Base-by-base conservation (phyloP, 2,113 vertebrate species). In the Silurus meridionalis region DNA sequence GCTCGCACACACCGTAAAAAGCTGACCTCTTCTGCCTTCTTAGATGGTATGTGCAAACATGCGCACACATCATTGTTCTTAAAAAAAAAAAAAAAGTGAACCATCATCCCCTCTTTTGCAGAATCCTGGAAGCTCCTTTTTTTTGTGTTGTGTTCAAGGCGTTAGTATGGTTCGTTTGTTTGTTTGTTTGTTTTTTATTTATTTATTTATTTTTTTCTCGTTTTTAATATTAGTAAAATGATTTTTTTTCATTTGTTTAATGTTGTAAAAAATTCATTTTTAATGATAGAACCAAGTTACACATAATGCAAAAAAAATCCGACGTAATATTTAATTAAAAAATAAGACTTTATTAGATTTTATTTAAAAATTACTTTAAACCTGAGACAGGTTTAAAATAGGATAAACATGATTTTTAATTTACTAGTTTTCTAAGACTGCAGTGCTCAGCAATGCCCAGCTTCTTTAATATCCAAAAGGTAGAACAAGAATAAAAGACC, bases 1-100 rank as follows among this genome's bases (percentile, higher is more conserved):
- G 96, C 96, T 96, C 96, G 96, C 94, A 95, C 94, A 90, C 96
- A 97, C 95, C 97, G 96, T 96, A 97, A 97, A 97, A 97, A 97
- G 96, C 96, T 97, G 96, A 97, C 96, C 91, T 93, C 96, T 93
- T 95, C 96, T 95, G 96, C 94, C 96, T 97, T 96, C 96, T 94
- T 97, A 95, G 96, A 97, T 96, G 97, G 97, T 97, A 97, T 96
- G 97, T 97, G 96, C 96, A 95, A 94, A 95, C 93, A 92, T 92
- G 94, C 95, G 94, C 95, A 95, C 96, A 95, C 95, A 94, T 92
- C 90, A 87, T 83, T 93, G 60, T 52, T 63, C 63, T 72, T 28
- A 15, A 9, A 21, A 53, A 53, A 53, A 52, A 63, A 25, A 50
- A 82, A 89, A 88, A 94, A 87, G 90, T 91, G 90, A 91, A 84